Evolutionary conservation across 2,113 vertebrate species (phyloP).

Genomic region (Oplegnathus fasciatus): DNA sequence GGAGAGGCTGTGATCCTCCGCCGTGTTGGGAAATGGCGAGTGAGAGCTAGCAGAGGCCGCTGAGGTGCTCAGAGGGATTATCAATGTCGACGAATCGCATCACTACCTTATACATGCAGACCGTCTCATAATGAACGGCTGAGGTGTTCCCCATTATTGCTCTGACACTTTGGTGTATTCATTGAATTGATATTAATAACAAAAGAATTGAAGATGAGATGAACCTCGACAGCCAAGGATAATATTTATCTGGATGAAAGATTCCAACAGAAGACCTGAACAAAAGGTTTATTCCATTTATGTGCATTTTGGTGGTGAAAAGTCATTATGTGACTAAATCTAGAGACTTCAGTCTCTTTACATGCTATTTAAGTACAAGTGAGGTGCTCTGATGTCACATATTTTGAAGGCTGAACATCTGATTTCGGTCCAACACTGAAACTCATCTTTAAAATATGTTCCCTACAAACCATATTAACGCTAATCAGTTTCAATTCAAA

Average conservation of each 20-base stretch:
- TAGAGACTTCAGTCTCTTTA: background rate
- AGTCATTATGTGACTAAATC: background rate
- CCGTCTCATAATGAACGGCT: slow-evolving; percentile 48
- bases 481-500: background rate
- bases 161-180: slow-evolving; percentile 49
- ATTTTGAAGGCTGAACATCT: background rate
- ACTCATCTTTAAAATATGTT: background rate
- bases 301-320: background rate
- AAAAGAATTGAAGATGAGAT: slow-evolving; percentile 56
- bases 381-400: background rate
- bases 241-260: background rate
- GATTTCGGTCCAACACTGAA: background rate
- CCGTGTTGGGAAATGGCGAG: slow-evolving; percentile 55
- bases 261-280: background rate
- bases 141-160: slow-evolving; percentile 62
- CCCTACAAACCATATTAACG: background rate
- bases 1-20: slow-evolving; percentile 65
- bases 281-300: background rate
- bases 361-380: background rate
- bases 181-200: slow-evolving; percentile 50
- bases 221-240: slow-evolving; percentile 16
- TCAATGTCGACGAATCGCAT: slow-evolving; percentile 23
- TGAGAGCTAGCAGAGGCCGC: slow-evolving; percentile 1
- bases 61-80: slow-evolving; percentile 62
- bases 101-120: slow-evolving; percentile 42